phyloP scores from a whole-genome alignment of 35 echinoderm and acorn worm species.

The Holothuria glaberrima region DNA sequence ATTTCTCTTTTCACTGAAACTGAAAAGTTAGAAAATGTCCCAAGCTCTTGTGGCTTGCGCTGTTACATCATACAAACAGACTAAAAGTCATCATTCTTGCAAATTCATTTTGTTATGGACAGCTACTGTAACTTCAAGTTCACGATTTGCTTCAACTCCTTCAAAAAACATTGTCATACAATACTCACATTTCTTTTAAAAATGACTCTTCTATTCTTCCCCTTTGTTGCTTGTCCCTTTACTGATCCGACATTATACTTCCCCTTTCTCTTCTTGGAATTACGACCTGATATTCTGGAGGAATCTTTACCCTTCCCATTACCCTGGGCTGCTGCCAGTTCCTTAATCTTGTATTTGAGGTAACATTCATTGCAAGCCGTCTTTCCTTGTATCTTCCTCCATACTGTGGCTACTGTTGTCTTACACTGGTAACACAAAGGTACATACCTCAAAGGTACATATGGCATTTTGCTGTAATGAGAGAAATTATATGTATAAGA shows the following conservation, averaged over 20 bases:
- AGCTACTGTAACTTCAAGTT: no score
- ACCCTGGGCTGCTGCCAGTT: constrained; percentile 26
- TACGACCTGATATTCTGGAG: constrained; percentile 65
- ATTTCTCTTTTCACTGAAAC: no score
- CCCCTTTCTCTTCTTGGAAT: constrained; percentile 65
- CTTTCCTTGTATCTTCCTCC: constrained; percentile 67
- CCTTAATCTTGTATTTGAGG: constrained; percentile 55
- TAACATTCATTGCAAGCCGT: constrained; percentile 87
- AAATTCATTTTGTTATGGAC: no score
- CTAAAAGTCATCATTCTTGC: no score
- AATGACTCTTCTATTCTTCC: constrained; percentile 85
- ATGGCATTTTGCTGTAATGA: constrained; percentile 36
- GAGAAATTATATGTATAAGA: no score
- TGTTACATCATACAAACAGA: no score
- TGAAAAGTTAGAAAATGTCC: no score
- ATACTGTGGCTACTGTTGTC: constrained; percentile 76
- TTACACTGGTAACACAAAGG: constrained; percentile 85
- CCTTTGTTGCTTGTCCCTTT: constrained; percentile 89
- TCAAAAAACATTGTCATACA: no score
- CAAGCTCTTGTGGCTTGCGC: no score
- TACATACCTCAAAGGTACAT: constrained; percentile 74
- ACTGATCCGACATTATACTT: constrained; percentile 65
- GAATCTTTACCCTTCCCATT: constrained; percentile 62
- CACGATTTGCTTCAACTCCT: no score
- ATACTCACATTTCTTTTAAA: constrained; percentile 97